Evolutionary conservation across 1,140 invertebrate species (phyloP).

Genomic region (Elymnias hypermnestra): DNA sequence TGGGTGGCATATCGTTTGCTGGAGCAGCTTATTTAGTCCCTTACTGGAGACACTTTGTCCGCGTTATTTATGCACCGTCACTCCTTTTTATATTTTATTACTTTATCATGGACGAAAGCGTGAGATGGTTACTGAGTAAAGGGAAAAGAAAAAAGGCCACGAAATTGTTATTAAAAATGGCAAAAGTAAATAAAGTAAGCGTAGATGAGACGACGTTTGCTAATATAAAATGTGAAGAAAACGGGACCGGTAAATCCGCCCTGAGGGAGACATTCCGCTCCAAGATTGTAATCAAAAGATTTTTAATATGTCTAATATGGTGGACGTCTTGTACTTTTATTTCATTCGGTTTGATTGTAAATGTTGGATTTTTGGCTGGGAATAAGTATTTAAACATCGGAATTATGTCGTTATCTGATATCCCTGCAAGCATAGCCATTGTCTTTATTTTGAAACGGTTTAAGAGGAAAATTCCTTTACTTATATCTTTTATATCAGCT

Average conservation of each 20-base stretch:
- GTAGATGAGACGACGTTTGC: conserved; percentile 28
- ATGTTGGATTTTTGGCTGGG: conserved; percentile 84
- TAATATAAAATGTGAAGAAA: conserved; percentile 34
- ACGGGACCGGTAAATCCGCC: conserved; percentile 13
- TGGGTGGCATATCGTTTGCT: conserved; percentile 33
- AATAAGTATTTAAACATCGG: conserved; percentile 82
- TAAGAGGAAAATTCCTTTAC: conserved; percentile 40
- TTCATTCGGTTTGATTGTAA: conserved; percentile 87
- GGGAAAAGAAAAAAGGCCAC: conserved; percentile 39
- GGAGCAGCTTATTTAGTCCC: conserved; percentile 34
- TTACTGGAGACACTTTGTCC: conserved; percentile 47
- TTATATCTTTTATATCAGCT: conserved; percentile 37
- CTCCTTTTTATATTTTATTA: conserved; percentile 39
- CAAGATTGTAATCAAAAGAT: conserved; percentile 34
- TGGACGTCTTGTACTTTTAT: conserved; percentile 84
- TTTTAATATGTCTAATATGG: conserved; percentile 80
- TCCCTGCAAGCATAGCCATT: conserved; percentile 81
- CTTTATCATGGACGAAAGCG: conserved; percentile 48
- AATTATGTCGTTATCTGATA: conserved; percentile 79
- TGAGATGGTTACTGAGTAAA: conserved; percentile 82
- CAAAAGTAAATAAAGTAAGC: conserved; percentile 32
- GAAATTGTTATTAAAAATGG: conserved; percentile 39
- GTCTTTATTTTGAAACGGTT: conserved; percentile 36
- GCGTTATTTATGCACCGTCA: conserved; percentile 38
- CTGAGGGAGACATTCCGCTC: conserved; percentile 33